Percentiles rank a stretch among this genome's conserved stretches.
These are phyloP conservation scores for Drosophila subsilvestris DNA, from an alignment of 2,888 invertebrate species.

Conservation along the genomic window DNA sequence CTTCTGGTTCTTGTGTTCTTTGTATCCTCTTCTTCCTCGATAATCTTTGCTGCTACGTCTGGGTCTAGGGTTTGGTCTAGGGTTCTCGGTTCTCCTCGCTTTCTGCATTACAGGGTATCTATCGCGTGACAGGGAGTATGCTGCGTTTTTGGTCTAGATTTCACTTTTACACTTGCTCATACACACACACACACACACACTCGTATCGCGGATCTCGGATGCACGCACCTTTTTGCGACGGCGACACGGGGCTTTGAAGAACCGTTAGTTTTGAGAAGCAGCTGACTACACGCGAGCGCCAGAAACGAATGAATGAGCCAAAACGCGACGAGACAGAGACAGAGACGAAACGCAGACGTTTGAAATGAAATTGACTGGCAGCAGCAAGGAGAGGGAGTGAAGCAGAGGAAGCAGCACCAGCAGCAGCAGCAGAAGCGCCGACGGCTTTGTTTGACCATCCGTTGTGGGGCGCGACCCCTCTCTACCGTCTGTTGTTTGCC, in stretches of 20 bases:
- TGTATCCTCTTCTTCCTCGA: background rate
- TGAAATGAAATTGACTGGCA: constrained; percentile 65
- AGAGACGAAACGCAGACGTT: constrained; percentile 47
- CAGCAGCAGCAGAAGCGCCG: constrained; percentile 29
- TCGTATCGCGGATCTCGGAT: background rate
- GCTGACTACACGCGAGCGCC: constrained; percentile 71
- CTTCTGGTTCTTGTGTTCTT: background rate
- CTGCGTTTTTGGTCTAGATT: constrained; percentile 46
- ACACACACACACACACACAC: constrained; percentile 17
- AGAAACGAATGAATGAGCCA: constrained; percentile 69
- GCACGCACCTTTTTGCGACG: constrained; percentile 70
- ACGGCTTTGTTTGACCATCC: constrained; percentile 6
- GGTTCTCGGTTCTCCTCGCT: background rate
- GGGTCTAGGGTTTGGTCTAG: constrained; percentile 24
- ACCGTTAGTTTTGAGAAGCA: constrained; percentile 66
- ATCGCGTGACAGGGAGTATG: constrained; percentile 34
- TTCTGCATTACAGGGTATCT: background rate
- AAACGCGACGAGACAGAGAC: constrained; percentile 49
- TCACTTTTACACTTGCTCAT: constrained; percentile 43
- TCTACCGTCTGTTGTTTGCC: constrained; percentile 22
- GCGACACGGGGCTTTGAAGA: constrained; percentile 50
- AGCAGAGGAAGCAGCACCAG: background rate
- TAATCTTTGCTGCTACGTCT: background rate
- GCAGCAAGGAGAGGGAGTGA: background rate
- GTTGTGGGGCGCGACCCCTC: constrained; percentile 5